Base-by-base conservation (phyloP, 2,797 vertebrate species). In the Sebastes melanostomus region DNA sequence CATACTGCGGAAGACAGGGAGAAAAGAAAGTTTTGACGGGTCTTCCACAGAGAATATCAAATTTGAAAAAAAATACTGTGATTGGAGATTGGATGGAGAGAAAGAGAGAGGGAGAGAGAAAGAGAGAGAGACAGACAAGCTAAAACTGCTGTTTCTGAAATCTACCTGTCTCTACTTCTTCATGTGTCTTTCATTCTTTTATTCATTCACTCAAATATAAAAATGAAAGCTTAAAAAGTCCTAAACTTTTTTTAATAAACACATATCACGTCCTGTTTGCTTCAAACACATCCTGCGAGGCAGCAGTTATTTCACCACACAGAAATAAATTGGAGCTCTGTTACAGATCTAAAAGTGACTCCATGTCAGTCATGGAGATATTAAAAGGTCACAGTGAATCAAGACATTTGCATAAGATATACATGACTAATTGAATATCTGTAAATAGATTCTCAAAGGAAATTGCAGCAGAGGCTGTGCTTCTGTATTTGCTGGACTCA, bases 21-120 rank as follows among this genome's bases (percentile, higher is more conserved):
- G 55, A 54, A 59, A 54, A 72, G 50, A 86, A 72, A 8, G 3
- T 32, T 82, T 78, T 83, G 90, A 87, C 80, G 86, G 84, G 46
- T 71, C 76, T 81, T 84, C 87, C 78, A 54, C 36, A 22, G 75
- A 78, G 71, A 82, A 81, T 68, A 67, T 84, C 56, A 81, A 72
- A 82, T 55, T 52, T 68, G 6, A 18, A 60, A 68, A 77, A 72
- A 72, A 76, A 66, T 22, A 70, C n/a, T 24, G 14, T 32, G 72
- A 78, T 66, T 66, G 27, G 52, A 83, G 71, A 81, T 38, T 38
- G 13, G 32, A 72, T 14, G 18, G 75, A 68, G 81, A 68, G 66
- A 32, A 38, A 62, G 24, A 71, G 42, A 46, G 16, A 16, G 46
- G 4, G 46, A 20, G 6, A 20, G 46, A 50, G 46, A 20, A 18